Conservation (phyloP, 1,140 invertebrate genomes). For the Vanessa atalanta region DNA sequence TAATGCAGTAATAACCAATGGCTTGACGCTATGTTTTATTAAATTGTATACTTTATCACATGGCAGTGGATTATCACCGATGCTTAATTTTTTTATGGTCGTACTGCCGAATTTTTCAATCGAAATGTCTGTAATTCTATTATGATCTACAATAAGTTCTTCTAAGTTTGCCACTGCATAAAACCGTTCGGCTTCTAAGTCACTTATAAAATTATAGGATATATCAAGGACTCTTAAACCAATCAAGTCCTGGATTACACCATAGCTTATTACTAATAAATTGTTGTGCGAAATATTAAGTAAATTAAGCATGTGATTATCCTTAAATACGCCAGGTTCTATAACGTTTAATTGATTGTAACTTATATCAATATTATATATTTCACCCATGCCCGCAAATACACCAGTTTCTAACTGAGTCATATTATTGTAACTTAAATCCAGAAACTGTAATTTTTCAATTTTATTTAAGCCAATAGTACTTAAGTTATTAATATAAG, state of each 20-base stretch:
- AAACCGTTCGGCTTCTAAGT: constrained; percentile 40
- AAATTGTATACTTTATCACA: constrained; percentile 41
- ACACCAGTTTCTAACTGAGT: constrained; percentile 37
- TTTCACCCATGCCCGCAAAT: constrained; percentile 37
- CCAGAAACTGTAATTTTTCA: constrained; percentile 37
- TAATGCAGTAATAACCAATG: constrained; percentile 23
- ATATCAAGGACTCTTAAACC: constrained; percentile 44
- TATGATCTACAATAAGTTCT: constrained; percentile 42
- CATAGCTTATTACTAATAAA: constrained; percentile 38
- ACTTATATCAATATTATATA: constrained; percentile 52
- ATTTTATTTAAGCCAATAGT: constrained; percentile 39
- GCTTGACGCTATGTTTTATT: constrained; percentile 9
- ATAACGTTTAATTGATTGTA: constrained; percentile 44
- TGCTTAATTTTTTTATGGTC: constrained; percentile 40
- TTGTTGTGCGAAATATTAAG: constrained; percentile 51
- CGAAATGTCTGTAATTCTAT: constrained; percentile 38
- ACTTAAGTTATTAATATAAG: constrained; percentile 41
- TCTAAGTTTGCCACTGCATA: constrained; percentile 37
- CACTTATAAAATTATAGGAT: constrained; percentile 42
- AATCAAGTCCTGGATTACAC: constrained; percentile 37
- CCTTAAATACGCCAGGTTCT: constrained; percentile 44
- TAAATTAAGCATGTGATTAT: constrained; percentile 36
- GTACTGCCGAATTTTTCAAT: constrained; percentile 31
- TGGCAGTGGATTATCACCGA: constrained; percentile 46
- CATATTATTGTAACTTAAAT: constrained; percentile 47